Evolutionary conservation across 2,888 invertebrate genomes (phyloP).

Genomic region (Diachrysia chrysitis): DNA sequence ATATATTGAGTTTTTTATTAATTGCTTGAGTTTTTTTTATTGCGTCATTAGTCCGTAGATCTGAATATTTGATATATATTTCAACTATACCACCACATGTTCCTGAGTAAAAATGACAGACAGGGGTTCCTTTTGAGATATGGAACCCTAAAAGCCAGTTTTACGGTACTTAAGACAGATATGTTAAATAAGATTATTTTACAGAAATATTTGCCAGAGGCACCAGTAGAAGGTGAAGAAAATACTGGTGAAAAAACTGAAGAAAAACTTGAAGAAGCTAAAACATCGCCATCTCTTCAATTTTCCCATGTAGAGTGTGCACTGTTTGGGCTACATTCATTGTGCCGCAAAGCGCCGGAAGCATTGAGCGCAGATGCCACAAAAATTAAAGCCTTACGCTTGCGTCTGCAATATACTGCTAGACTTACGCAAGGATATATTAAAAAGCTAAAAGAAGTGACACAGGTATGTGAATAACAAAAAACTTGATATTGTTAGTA

Average conservation of each 20-base stretch:
- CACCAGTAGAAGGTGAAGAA: slow-evolving; percentile 90
- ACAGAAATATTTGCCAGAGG: slow-evolving; percentile 96
- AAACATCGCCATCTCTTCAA: slow-evolving; percentile 94
- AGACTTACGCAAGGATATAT: slow-evolving; percentile 95
- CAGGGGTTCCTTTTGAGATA: too few species aligned
- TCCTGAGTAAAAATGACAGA: too few species aligned
- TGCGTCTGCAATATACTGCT: slow-evolving; percentile 97
- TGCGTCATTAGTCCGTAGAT: too few species aligned
- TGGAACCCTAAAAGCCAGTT: too few species aligned
- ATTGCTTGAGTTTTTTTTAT: too few species aligned
- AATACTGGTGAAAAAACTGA: slow-evolving; percentile 82
- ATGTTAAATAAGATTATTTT: too few species aligned
- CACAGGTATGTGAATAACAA: slow-evolving; percentile 74
- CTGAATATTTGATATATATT: too few species aligned
- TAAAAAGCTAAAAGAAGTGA: slow-evolving; percentile 92
- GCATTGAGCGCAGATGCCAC: slow-evolving; percentile 92
- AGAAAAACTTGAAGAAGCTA: slow-evolving; percentile 74
- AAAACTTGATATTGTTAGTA: too few species aligned
- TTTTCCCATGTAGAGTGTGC: slow-evolving; percentile 98
- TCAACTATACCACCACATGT: too few species aligned
- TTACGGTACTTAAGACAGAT: too few species aligned
- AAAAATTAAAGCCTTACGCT: slow-evolving; percentile 95
- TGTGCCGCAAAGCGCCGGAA: slow-evolving; percentile 94
- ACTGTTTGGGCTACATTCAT: slow-evolving; percentile 92
- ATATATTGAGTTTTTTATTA: too few species aligned